Percentiles rank a stretch among this genome's conserved stretches.
phyloP scores from a whole-genome alignment of 2,113 vertebrate species.

The Scopus umbretta region DNA sequence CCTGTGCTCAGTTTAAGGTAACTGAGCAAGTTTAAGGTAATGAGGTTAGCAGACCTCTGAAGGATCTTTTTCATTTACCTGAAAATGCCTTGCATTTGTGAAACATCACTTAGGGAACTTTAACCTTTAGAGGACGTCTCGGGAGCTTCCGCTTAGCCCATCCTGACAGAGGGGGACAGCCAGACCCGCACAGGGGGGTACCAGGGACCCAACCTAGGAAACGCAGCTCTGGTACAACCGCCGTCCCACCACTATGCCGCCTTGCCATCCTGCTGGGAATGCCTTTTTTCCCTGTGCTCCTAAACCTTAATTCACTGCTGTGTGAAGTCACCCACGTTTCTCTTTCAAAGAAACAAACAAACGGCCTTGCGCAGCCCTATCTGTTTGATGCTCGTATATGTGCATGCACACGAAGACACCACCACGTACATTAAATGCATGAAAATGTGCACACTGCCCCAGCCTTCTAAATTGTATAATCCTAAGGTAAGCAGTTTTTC shows the following conservation, averaged over 20 bases:
- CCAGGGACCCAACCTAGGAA: neutral
- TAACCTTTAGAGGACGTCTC: neutral
- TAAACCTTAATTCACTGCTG: neutral
- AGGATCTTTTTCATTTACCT: neutral
- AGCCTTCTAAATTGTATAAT: neutral
- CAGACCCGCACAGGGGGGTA: neutral
- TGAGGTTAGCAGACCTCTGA: neutral
- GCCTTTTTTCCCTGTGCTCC: neutral
- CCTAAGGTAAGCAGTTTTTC: slow-evolving; percentile 10
- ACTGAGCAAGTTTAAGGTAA: neutral
- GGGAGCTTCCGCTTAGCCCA: neutral
- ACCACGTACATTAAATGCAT: neutral
- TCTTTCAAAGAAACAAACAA: neutral
- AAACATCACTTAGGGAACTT: rapidly evolving
- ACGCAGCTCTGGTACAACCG: neutral
- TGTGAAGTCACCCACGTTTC: neutral
- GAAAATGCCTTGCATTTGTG: neutral
- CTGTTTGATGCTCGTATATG: neutral
- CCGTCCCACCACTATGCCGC: neutral
- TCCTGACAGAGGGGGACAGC: rapidly evolving
- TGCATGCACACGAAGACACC: neutral
- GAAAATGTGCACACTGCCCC: neutral
- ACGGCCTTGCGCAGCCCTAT: neutral
- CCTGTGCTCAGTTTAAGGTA: neutral
- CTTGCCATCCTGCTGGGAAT: neutral